A percentile compares a stretch with the other conserved stretches of the same genome.
These are phyloP conservation scores for Himalopsyche anomala DNA, from an alignment of 2,888 invertebrate species.

Conservation along the genomic window DNA sequence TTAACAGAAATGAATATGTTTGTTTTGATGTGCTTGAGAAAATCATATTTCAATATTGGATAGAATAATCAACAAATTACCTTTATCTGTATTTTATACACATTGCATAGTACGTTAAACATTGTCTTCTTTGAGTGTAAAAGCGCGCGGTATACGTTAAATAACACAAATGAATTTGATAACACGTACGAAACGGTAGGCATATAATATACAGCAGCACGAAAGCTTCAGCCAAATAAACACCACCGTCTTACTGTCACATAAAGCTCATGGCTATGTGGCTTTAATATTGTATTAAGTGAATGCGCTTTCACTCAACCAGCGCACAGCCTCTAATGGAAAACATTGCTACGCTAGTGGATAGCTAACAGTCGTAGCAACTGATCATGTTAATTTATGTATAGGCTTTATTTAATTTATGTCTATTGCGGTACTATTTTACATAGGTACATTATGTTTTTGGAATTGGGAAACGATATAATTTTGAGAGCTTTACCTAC, in stretches of 20 bases:
- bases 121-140: neutral
- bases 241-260: conserved; percentile 53
- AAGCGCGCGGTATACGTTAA: neutral
- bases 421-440: neutral
- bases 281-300: conserved; percentile 56
- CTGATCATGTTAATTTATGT: conserved; percentile 36
- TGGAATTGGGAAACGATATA: no score
- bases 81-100: no score
- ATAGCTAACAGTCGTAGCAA: conserved; percentile 27
- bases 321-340: conserved; percentile 44
- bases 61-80: no score
- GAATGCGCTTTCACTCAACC: conserved; percentile 52
- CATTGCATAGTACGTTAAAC: neutral
- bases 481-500: no score
- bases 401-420: conserved; percentile 16
- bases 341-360: conserved; percentile 48
- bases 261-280: conserved; percentile 49
- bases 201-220: conserved; percentile 20
- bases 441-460: no score
- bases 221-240: conserved; percentile 48
- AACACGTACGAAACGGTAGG: conserved; percentile 7
- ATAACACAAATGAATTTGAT: conserved; percentile 10
- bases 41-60: no score
- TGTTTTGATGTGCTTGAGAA: no score
- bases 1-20: no score